Percentiles rank a stretch among this genome's conserved stretches.
phyloP scores from a whole-genome alignment of 2,888 invertebrate genomes.

The Liodrosophila aerea region DNA sequence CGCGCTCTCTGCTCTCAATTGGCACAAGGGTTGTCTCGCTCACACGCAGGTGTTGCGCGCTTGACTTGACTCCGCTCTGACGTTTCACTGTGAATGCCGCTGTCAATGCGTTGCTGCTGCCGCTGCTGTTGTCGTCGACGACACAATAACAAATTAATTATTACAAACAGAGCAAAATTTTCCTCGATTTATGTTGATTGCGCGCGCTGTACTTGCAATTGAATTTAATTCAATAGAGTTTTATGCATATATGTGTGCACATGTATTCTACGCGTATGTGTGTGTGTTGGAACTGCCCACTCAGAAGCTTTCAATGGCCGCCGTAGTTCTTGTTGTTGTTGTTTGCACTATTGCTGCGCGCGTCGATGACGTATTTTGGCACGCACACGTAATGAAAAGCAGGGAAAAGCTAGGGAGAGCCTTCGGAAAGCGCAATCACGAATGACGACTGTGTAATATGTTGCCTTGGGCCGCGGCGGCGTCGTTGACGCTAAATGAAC shows the following conservation, averaged over 20 bases:
- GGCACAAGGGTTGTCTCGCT: slow-evolving; percentile 40
- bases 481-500: slow-evolving; percentile 21
- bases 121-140: slow-evolving; percentile 34
- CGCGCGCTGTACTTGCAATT: slow-evolving; percentile 55
- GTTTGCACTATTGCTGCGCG: slow-evolving; percentile 58
- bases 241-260: slow-evolving; percentile 13
- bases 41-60: slow-evolving; percentile 56
- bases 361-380: slow-evolving; percentile 70
- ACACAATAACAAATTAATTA: slow-evolving; percentile 71
- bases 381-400: slow-evolving; percentile 59
- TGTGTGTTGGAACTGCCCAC: slow-evolving; percentile 35
- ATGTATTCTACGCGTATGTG: slow-evolving; percentile 14
- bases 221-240: slow-evolving; percentile 55
- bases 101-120: slow-evolving; percentile 2
- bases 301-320: slow-evolving; percentile 56
- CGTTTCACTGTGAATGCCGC: too few species aligned
- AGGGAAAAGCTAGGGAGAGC: slow-evolving; percentile 38
- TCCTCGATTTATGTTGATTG: slow-evolving; percentile 64
- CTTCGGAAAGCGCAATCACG: slow-evolving; percentile 24
- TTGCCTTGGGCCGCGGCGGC: slow-evolving; percentile 20
- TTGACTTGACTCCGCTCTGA: slow-evolving; percentile 27
- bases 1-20: slow-evolving; percentile 1
- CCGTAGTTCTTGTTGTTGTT: slow-evolving; percentile 24
- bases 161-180: slow-evolving; percentile 56
- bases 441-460: too few species aligned